Evolutionary conservation across 2,113 vertebrate genomes (phyloP), one percentile per base, ranked within the genome.

Genomic region (Columba livia): DNA sequence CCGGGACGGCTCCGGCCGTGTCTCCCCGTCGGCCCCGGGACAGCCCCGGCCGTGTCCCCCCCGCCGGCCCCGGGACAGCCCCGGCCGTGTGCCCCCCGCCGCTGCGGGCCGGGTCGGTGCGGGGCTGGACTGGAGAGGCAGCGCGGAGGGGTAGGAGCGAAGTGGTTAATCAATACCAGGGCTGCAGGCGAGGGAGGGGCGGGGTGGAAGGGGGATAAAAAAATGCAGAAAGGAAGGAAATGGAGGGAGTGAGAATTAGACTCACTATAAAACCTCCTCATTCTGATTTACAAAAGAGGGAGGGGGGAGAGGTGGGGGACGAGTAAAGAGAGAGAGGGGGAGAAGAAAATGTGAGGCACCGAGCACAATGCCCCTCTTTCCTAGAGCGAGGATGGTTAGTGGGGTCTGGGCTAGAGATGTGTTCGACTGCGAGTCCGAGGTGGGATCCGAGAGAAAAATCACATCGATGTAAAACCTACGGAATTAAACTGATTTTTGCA

Each of bases 201-300:
- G 93, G 94, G 86, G 78, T 89, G 93, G 94, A 96, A 85, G 95
- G 93, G 96, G 96, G 94, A 96, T 81, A 96, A 93, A 96, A 96
- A 97, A 89, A 93, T 79, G 86, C 84, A 90, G 84, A 92, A 78
- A 91, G 93, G 79, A 83, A 93, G 83, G 92, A 89, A 96, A 96
- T 96, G 88, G 96, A 96, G 97, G 97, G 97, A 98, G 97, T 98
- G 88, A 96, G 94, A 97, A 96, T 98, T 98, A 95, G 95, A 95
- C 94, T 93, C 94, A 94, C 95, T 96, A 95, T 96, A 96, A 97
- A 97, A 97, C 92, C 94, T 96, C 92, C 94, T 86, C 95, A 75
- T 79, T 94, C 83, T 86, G 94, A 90, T 90, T 90, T 88, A 93
- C 92, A 90, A 77, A 85, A 81, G 90, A 78, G 92, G 95, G 87